These are phyloP conservation scores for Potorous gilbertii DNA, from an alignment of 2,797 vertebrate species.

Conservation along the genomic window DNA sequence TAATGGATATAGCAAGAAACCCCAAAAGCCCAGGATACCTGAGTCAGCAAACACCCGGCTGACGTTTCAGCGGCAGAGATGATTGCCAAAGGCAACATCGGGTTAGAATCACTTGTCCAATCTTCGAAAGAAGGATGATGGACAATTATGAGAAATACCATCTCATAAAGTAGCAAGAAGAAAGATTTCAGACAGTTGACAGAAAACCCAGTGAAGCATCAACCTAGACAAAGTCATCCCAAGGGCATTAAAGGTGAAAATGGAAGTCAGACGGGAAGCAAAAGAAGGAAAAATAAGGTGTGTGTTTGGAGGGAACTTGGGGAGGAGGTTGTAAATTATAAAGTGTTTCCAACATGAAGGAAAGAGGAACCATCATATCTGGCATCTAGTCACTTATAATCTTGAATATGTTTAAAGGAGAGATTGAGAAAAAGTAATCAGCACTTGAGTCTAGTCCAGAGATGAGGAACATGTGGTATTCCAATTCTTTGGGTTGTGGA, in stretches of 20 bases:
- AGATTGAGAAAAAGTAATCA: background rate
- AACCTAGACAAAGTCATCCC: background rate
- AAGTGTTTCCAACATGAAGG: background rate
- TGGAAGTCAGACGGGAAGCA: background rate
- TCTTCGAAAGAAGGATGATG: background rate
- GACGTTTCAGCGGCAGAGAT: background rate
- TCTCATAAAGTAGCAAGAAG: background rate
- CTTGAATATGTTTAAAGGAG: background rate
- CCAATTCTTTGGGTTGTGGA: no score
- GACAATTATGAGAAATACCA: background rate
- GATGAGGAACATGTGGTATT: no score
- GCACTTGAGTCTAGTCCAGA: no score
- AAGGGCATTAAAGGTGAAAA: background rate
- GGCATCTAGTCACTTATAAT: background rate
- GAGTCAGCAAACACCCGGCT: background rate
- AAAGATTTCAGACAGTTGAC: background rate
- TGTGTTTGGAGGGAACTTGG: background rate
- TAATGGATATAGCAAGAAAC: background rate
- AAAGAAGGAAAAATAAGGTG: background rate
- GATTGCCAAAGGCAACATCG: background rate
- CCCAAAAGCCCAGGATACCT: background rate
- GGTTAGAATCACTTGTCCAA: background rate
- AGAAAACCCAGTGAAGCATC: background rate
- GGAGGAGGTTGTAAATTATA: background rate
- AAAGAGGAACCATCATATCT: background rate